phyloP scores from a whole-genome alignment of 2,888 invertebrate species.

The Zele albiditarsus region DNA sequence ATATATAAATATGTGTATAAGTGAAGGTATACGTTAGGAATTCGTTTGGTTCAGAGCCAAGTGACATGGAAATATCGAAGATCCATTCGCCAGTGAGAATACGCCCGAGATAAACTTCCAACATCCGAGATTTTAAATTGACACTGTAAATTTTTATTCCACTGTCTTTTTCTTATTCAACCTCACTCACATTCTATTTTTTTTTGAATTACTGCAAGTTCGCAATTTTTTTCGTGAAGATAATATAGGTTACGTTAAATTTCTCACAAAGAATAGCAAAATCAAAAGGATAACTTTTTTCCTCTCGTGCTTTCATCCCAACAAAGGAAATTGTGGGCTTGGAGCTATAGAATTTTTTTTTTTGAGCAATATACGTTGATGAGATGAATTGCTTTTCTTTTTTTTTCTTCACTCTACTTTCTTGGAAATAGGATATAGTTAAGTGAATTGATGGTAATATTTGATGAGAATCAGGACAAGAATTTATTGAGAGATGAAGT shows the following conservation, averaged over 20 bases:
- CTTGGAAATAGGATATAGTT: neutral
- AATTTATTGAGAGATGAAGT: no score
- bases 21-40: conserved; percentile 10
- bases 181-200: conserved; percentile 4
- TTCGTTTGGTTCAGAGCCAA: conserved; percentile 32
- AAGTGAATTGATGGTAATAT: neutral
- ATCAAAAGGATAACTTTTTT: neutral
- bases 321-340: neutral
- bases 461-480: neutral
- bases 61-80: conserved; percentile 49
- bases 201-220: neutral
- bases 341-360: neutral
- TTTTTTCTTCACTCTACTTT: neutral
- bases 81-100: conserved; percentile 39
- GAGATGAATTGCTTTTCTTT: neutral
- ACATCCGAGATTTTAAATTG: conserved; percentile 42
- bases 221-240: conserved; percentile 8
- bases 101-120: conserved; percentile 34
- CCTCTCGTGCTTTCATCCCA: neutral
- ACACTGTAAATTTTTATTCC: conserved; percentile 31
- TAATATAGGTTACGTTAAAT: neutral
- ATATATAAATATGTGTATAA: neutral
- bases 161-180: conserved; percentile 14
- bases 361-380: neutral
- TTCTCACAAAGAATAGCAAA: neutral